Conservation (phyloP, 2,888 invertebrate genomes). For the Folsomia candida region DNA sequence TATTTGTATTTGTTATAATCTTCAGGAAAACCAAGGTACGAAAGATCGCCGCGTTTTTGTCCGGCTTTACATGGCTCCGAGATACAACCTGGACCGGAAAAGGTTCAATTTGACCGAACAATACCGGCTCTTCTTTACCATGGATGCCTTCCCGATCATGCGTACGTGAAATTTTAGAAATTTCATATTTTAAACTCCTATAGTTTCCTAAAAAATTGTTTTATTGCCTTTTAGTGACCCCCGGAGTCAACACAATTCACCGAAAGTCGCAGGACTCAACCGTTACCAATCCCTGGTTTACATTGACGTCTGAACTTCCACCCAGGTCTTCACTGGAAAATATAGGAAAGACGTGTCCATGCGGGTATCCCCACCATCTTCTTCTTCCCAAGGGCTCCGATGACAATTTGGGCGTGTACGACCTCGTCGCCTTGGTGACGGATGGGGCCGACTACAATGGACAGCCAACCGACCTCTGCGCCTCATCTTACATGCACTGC, state of each 20-base stretch:
- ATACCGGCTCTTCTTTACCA: constrained; percentile 10
- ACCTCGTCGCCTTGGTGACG: neutral
- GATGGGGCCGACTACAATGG: neutral
- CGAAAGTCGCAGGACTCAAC: constrained; percentile 70
- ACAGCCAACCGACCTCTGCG: neutral
- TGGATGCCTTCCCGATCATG: constrained; percentile 6
- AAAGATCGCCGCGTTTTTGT: neutral
- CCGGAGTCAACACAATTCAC: constrained; percentile 57
- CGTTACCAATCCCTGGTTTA: constrained; percentile 73
- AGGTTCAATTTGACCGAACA: constrained; percentile 9
- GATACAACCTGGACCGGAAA: constrained; percentile 15
- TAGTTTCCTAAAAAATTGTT: too few species aligned
- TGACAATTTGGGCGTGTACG: neutral
- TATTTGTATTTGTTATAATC: too few species aligned
- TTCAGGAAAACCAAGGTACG: neutral
- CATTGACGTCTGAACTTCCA: neutral
- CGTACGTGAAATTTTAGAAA: too few species aligned
- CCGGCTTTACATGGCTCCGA: constrained; percentile 20
- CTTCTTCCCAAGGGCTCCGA: neutral
- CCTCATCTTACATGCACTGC: neutral
- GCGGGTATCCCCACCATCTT: neutral
- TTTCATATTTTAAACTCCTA: too few species aligned
- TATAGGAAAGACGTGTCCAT: neutral
- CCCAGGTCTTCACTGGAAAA: neutral
- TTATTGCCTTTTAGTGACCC: too few species aligned